phyloP scores from a whole-genome alignment of 2,888 invertebrate genomes.

The Lobophora halterata region DNA sequence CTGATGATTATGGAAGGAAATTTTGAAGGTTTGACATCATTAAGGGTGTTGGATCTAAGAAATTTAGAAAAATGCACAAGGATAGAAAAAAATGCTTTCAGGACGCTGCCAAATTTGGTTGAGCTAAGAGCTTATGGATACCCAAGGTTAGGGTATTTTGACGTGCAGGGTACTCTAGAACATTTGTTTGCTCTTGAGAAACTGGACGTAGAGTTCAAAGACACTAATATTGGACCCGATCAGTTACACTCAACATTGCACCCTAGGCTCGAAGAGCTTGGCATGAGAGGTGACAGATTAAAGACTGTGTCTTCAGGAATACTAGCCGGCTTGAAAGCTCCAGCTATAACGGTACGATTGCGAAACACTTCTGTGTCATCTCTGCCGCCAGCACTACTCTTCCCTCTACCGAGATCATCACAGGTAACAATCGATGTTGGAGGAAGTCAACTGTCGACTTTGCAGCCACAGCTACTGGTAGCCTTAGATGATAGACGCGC shows the following conservation, averaged over 20 bases:
- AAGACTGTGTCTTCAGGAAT: conserved; percentile 91
- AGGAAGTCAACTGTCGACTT: conserved; percentile 87
- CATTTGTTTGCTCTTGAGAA: conserved; percentile 86
- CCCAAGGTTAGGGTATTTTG: conserved; percentile 90
- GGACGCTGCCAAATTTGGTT: conserved; percentile 85
- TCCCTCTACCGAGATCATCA: conserved; percentile 93
- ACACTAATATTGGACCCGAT: conserved; percentile 89
- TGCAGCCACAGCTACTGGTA: conserved; percentile 89
- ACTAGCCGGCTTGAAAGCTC: conserved; percentile 89
- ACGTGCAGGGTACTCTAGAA: conserved; percentile 91
- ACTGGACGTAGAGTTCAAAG: conserved; percentile 93
- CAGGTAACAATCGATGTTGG: conserved; percentile 88
- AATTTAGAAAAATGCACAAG: conserved; percentile 85
- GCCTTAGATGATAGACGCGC: conserved; percentile 91
- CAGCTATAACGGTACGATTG: conserved; percentile 85
- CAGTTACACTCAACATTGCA: conserved; percentile 90
- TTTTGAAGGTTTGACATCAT: conserved; percentile 85
- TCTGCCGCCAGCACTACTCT: conserved; percentile 90
- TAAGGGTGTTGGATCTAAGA: conserved; percentile 84
- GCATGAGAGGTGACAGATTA: conserved; percentile 87
- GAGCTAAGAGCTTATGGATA: conserved; percentile 86
- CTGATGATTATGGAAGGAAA: conserved; percentile 87
- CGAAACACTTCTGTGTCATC: conserved; percentile 89
- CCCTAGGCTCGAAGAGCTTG: conserved; percentile 87
- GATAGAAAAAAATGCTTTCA: conserved; percentile 91